phyloP scores from a whole-genome alignment of 1,140 invertebrate genomes.

The Hycleus phaleratus region DNA sequence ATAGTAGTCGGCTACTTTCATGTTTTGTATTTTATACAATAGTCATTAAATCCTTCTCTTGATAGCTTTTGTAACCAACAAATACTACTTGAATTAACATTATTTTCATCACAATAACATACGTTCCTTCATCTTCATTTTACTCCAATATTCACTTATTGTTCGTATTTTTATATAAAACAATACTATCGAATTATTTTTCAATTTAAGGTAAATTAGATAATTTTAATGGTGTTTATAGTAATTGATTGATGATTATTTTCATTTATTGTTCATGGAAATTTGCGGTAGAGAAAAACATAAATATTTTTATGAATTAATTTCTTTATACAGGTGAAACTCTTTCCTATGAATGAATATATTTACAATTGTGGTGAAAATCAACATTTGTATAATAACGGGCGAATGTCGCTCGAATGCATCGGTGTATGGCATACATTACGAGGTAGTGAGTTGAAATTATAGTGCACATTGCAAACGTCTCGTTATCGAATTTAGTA shows the following conservation, averaged over 20 bases:
- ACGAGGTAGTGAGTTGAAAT: conserved; percentile 6
- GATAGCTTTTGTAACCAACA: conserved; percentile 4
- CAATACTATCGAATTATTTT: too few species aligned
- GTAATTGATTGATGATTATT: too few species aligned
- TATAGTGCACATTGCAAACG: conserved; percentile 7
- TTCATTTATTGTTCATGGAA: too few species aligned
- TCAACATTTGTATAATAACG: conserved; percentile 8
- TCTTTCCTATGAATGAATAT: conserved; percentile 2
- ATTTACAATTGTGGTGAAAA: conserved; percentile 8
- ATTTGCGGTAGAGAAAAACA: too few species aligned
- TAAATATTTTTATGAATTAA: too few species aligned
- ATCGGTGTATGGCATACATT: conserved; percentile 8
- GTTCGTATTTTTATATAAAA: too few species aligned
- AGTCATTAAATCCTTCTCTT: conserved; percentile 16
- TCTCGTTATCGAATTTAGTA: conserved; percentile 12
- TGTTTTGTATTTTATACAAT: conserved; percentile 19
- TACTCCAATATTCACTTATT: neutral
- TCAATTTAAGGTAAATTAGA: too few species aligned
- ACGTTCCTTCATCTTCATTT: neutral
- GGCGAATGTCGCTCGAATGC: conserved; percentile 8
- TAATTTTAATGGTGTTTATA: too few species aligned
- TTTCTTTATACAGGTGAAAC: too few species aligned
- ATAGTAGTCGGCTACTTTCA: conserved; percentile 11
- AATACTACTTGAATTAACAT: neutral
- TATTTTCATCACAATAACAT: neutral